These are phyloP conservation scores for Holacanthus passer DNA, from an alignment of 2,113 vertebrate genomes.

Conservation along the genomic window DNA sequence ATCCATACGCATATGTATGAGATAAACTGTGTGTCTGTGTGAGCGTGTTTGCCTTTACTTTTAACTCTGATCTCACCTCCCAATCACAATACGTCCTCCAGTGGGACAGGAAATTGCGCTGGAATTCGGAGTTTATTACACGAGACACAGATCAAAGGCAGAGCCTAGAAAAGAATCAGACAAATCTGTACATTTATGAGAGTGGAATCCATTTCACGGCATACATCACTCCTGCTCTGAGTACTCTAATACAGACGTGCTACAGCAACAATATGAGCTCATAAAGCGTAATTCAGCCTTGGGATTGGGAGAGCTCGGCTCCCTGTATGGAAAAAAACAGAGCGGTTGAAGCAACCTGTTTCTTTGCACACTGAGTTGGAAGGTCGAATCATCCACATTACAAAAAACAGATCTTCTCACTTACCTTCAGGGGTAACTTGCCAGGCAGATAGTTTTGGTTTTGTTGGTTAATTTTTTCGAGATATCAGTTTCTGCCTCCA, in stretches of 20 bases:
- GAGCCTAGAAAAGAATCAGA: constrained; percentile 57
- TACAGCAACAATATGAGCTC: constrained; percentile 60
- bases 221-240: constrained; percentile 53
- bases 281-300: constrained; percentile 58
- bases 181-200: constrained; percentile 76
- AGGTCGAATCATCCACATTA: neutral
- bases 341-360: constrained; percentile 13
- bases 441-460: too few species aligned
- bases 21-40: constrained; percentile 38
- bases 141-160: constrained; percentile 73
- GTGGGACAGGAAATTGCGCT: constrained; percentile 80
- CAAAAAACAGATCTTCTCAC: neutral
- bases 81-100: constrained; percentile 65
- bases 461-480: neutral
- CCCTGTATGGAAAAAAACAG: constrained; percentile 20
- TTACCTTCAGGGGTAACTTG: neutral
- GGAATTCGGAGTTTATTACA: constrained; percentile 75
- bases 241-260: constrained; percentile 36
- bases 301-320: neutral
- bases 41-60: constrained; percentile 30
- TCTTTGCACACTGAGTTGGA: constrained; percentile 10
- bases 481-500: neutral
- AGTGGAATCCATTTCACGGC: constrained; percentile 59
- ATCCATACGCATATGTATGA: constrained; percentile 47
- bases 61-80: constrained; percentile 65